Evolutionary conservation across 2,113 vertebrate species (phyloP).

Genomic region (Anser brachyrhynchus): DNA sequence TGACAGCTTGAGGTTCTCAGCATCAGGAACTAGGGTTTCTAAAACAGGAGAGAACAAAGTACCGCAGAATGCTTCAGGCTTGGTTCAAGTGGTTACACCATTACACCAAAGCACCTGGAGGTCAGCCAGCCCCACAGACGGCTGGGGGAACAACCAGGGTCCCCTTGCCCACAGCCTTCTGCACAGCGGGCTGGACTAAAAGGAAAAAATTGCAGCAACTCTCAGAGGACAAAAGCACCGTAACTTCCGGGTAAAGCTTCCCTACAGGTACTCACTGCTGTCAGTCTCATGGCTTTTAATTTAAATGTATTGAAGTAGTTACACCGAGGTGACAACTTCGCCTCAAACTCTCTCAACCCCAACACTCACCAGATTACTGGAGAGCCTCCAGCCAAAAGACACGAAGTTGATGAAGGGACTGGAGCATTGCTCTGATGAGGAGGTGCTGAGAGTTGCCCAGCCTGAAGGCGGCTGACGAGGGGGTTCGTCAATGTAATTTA

Average conservation of each 20-base stretch:
- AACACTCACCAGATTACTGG: neutral
- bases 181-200: neutral
- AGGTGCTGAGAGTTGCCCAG: neutral
- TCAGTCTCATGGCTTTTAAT: neutral
- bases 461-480: neutral
- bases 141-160: neutral
- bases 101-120: neutral
- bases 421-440: neutral
- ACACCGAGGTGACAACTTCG: neutral
- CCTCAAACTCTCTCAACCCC: too few species aligned
- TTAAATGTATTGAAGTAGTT: neutral
- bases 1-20: neutral
- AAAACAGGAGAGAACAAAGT: conserved; percentile 1
- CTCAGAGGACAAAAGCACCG: neutral
- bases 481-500: neutral
- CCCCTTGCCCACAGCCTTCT: neutral
- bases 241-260: neutral
- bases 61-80: neutral
- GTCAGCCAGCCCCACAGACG: neutral
- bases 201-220: neutral
- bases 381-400: neutral
- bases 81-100: neutral
- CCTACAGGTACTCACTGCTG: neutral
- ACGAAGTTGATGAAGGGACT: neutral
- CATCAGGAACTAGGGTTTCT: neutral